Evolutionary conservation across 1,140 invertebrate genomes (phyloP).

Genomic region (Lasioglossum albipes): DNA sequence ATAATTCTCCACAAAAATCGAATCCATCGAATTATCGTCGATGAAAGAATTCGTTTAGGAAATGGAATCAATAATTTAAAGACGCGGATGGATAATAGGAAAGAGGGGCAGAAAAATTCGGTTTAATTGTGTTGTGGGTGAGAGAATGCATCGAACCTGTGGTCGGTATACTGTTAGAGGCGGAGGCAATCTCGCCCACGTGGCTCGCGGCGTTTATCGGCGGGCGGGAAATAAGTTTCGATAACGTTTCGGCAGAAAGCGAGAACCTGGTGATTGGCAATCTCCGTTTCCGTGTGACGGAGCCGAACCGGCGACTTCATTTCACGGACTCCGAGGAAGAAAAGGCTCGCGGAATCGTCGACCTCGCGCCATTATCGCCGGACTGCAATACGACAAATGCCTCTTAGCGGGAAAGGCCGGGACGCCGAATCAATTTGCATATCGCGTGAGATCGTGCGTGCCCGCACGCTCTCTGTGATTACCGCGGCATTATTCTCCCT

Average conservation of each 20-base stretch:
- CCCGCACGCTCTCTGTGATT: background rate
- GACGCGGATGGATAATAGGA: no score
- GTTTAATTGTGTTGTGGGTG: no score
- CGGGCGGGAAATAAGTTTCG: background rate
- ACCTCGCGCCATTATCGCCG: background rate
- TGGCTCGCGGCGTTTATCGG: no score
- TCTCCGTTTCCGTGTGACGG: constrained; percentile 3
- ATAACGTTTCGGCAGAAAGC: background rate
- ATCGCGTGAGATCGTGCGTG: background rate
- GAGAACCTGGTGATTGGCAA: background rate
- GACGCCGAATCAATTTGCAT: constrained; percentile 1
- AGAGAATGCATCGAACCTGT: no score
- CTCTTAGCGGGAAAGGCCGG: background rate
- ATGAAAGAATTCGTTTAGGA: no score
- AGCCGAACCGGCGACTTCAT: background rate
- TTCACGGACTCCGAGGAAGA: background rate
- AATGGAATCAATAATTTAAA: no score
- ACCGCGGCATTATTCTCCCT: background rate
- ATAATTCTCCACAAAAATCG: no score
- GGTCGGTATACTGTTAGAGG: no score
- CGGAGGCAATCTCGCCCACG: no score
- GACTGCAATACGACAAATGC: constrained; percentile 1
- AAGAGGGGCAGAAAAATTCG: no score
- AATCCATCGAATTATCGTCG: no score
- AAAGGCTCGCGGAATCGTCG: background rate